phyloP scores from a whole-genome alignment of 2,888 invertebrate species.

The Diloba caeruleocephala region DNA sequence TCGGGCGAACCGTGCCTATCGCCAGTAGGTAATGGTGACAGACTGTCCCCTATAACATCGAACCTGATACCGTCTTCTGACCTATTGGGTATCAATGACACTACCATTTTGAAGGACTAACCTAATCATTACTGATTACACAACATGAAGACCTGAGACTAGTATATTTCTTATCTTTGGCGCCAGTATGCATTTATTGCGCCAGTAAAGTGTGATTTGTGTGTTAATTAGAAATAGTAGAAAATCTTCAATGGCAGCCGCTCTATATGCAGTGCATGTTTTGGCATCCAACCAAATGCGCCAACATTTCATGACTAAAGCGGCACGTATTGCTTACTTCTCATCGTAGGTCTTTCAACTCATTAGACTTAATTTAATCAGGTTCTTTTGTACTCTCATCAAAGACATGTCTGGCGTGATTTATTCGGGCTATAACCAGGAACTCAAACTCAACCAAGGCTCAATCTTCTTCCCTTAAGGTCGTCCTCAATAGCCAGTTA shows the following conservation, averaged over 20 bases:
- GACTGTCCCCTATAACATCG: too few species aligned
- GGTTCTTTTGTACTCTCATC: too few species aligned
- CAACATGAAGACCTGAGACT: background rate
- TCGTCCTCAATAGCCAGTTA: too few species aligned
- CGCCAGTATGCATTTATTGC: conserved; percentile 21
- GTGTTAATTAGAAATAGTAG: conserved; percentile 29
- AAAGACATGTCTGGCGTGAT: too few species aligned
- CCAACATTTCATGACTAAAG: conserved; percentile 19
- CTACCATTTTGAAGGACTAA: background rate
- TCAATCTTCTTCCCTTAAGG: too few species aligned
- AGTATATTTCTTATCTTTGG: conserved; percentile 5
- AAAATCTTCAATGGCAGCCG: conserved; percentile 1
- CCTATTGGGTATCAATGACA: too few species aligned
- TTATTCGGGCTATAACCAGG: too few species aligned
- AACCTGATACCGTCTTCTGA: too few species aligned
- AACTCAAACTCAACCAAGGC: too few species aligned
- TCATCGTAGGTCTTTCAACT: conserved; percentile 12
- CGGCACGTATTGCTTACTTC: conserved; percentile 14
- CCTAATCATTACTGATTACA: conserved; percentile 1
- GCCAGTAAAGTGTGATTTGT: conserved; percentile 21
- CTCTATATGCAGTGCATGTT: conserved; percentile 15
- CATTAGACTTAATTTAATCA: too few species aligned
- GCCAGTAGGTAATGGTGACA: too few species aligned
- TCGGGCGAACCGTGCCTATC: too few species aligned
- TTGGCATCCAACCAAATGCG: conserved; percentile 19